A percentile compares a stretch with the other conserved stretches of the same genome.
Conservation (phyloP, 2,888 invertebrate genomes). For the Serrognathus titanus region DNA sequence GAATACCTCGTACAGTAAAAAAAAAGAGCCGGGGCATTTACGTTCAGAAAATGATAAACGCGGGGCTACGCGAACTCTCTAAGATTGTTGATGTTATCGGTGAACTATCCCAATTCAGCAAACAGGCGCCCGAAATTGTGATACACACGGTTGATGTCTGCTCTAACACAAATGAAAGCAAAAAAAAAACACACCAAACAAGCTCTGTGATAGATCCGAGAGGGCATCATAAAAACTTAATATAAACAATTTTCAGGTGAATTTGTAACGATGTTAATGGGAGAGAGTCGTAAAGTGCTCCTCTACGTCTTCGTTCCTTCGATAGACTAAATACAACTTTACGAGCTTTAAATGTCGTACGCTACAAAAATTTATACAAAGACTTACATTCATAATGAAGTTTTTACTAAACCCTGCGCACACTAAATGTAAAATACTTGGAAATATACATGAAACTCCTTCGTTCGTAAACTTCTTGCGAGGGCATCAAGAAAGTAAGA, state of each 20-base stretch:
- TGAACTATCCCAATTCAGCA: constrained; percentile 44
- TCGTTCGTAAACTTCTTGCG: not conserved
- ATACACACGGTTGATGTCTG: constrained; percentile 44
- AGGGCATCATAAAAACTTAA: constrained; percentile 16
- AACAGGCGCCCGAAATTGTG: constrained; percentile 45
- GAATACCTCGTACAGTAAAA: not conserved
- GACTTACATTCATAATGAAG: constrained; percentile 23
- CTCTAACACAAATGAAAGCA: constrained; percentile 32
- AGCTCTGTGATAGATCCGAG: constrained; percentile 22
- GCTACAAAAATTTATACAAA: constrained; percentile 23
- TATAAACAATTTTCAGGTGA: constrained; percentile 23
- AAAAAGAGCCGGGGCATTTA: constrained; percentile 31
- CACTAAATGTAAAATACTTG: constrained; percentile 1
- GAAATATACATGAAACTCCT: no score
- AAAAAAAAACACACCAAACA: constrained; percentile 42
- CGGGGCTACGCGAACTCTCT: constrained; percentile 39
- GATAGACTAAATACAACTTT: constrained; percentile 25
- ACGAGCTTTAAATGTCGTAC: constrained; percentile 24
- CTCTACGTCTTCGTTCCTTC: constrained; percentile 20
- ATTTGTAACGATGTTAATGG: constrained; percentile 22
- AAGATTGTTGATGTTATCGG: constrained; percentile 50
- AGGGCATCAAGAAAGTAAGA: not conserved
- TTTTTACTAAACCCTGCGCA: constrained; percentile 7
- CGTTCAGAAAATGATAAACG: constrained; percentile 47
- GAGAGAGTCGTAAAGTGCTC: constrained; percentile 1